Evolutionary conservation across 2,797 vertebrate genomes (phyloP).

Genomic region (Pangasius mekongensis): DNA sequence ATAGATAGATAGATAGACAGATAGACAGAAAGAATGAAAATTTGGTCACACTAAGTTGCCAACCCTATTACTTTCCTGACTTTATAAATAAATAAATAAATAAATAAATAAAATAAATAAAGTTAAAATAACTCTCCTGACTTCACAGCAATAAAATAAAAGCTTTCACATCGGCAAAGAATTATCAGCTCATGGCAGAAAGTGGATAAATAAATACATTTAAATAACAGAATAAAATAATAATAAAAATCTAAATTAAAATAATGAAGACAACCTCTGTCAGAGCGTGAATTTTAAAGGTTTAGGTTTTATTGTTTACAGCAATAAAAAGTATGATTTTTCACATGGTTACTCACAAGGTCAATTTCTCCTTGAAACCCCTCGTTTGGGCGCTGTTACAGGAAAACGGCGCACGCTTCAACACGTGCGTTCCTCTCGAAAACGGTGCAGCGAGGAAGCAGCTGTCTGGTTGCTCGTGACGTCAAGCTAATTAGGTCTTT

Average conservation of each 20-base stretch:
- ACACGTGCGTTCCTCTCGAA: not conserved
- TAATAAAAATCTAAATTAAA: not conserved
- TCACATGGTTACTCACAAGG: not conserved
- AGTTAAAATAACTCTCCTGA: not conserved
- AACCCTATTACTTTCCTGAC: too few species aligned
- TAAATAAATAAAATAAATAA: too few species aligned
- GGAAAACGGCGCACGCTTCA: not conserved
- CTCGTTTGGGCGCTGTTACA: not conserved
- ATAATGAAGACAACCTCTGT: not conserved
- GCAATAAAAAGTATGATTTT: not conserved
- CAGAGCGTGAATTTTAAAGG: not conserved
- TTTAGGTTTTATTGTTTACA: not conserved
- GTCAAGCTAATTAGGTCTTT: not conserved
- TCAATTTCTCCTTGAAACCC: not conserved
- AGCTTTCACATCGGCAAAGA: too few species aligned
- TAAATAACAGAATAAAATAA: not conserved
- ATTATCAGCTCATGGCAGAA: not conserved
- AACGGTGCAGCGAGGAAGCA: not conserved
- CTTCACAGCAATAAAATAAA: not conserved
- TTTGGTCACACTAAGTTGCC: too few species aligned
- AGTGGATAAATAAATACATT: not conserved
- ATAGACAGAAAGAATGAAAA: too few species aligned
- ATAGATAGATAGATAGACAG: too few species aligned
- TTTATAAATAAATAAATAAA: too few species aligned
- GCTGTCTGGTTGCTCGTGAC: not conserved